Evolutionary conservation across 2,888 invertebrate species (phyloP), one percentile per base, ranked within the genome.

Genomic region (Xanthia icteritia): DNA sequence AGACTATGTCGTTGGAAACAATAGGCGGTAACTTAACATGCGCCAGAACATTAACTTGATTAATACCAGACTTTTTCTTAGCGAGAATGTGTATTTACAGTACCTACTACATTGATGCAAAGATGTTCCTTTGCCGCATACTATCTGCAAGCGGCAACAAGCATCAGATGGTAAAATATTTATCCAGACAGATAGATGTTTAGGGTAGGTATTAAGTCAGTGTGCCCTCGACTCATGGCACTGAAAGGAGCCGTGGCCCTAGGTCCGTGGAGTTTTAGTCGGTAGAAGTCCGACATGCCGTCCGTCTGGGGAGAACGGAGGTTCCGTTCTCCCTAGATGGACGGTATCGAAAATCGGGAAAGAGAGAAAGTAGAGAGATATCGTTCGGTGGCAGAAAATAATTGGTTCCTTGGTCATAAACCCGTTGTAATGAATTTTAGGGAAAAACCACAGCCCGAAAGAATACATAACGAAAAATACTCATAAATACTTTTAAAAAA

Each of bases 1-100:
- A 75, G 48, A 42, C 31, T 60, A 9, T 15, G 61, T 63, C 20
- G 61, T 54, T 4, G n/a, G 23, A 20, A 75, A 75, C 75, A 75
- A 75, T 75, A 51, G 31, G 23, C 15, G 36, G 36, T 71, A 23
- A 36, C 11, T n/a, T 36, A 48, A 48, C 48, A 71, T 51, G 36
- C 27, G 36, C 36, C n/a, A 48, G n/a, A 67, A 9, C 5, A 20
- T n/a, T 6, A 51, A 36, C 20, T n/a, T 51, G 2, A 39, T 48
- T 66, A 58, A n/a, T 42, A 42, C n/a, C 0, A n/a, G n/a, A 39
- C n/a, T n/a, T 2, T 61, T 68, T 56, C 5, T 61, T 0, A 60
- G 31, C 23, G 13, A 39, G 31, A 51, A 31, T 51, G 23, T 67
- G 48, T 31, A 15, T 66, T 48, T 31, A 13, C 48, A 66, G 13